These are phyloP conservation scores for Eristalis arbustorum DNA, from an alignment of 2,888 invertebrate genomes.

Conservation along the genomic window DNA sequence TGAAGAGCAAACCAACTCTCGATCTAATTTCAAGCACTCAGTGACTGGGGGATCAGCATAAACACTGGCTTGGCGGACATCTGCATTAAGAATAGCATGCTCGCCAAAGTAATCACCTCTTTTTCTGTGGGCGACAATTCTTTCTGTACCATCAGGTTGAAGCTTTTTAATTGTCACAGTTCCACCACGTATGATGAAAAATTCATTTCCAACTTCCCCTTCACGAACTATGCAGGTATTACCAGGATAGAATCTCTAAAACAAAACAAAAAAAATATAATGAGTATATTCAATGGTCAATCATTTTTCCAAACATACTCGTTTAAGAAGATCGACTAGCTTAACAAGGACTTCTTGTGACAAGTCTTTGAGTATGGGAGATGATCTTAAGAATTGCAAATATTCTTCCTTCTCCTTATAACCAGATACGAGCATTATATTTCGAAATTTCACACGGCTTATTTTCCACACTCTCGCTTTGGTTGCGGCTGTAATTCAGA, in stretches of 20 bases:
- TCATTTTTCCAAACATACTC: slow-evolving; percentile 82
- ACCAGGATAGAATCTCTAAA: slow-evolving; percentile 89
- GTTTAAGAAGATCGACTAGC: slow-evolving; percentile 92
- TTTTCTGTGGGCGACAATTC: slow-evolving; percentile 85
- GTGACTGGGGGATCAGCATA: slow-evolving; percentile 91
- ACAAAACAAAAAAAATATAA: slow-evolving; percentile 49
- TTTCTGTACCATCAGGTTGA: slow-evolving; percentile 83
- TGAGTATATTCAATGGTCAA: background rate
- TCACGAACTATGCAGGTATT: slow-evolving; percentile 90
- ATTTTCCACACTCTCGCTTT: slow-evolving; percentile 93
- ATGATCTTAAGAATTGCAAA: slow-evolving; percentile 90
- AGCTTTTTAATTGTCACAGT: slow-evolving; percentile 87
- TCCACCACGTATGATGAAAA: slow-evolving; percentile 94
- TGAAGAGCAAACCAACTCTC: slow-evolving; percentile 83
- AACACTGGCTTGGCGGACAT: slow-evolving; percentile 93
- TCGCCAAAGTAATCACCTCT: slow-evolving; percentile 95
- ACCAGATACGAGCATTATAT: slow-evolving; percentile 93
- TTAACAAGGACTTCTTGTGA: slow-evolving; percentile 87
- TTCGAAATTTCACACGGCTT: slow-evolving; percentile 91
- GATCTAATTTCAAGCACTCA: slow-evolving; percentile 92
- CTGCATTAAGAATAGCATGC: slow-evolving; percentile 91
- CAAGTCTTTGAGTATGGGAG: slow-evolving; percentile 88
- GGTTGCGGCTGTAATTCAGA: slow-evolving; percentile 83
- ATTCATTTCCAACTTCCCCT: slow-evolving; percentile 93
- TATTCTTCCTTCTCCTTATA: slow-evolving; percentile 92